These are phyloP conservation scores for Tiliacea citrago DNA, from an alignment of 2,888 invertebrate genomes.

Conservation along the genomic window DNA sequence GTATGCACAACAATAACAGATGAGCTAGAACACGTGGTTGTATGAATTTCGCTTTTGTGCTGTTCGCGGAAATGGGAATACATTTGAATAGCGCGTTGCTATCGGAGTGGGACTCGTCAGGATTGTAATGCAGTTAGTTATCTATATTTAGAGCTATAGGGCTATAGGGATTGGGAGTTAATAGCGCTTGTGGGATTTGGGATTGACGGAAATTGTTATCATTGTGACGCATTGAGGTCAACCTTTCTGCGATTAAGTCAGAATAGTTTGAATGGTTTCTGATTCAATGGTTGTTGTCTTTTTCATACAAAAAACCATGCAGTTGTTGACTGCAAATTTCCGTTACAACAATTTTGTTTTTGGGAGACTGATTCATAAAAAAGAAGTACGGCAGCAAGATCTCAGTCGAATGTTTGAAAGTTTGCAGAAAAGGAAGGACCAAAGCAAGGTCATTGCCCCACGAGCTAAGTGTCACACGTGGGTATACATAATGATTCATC, in stretches of 20 bases:
- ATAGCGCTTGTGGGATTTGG: constrained; percentile 2
- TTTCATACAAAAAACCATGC: background rate
- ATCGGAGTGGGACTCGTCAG: background rate
- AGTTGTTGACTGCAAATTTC: background rate
- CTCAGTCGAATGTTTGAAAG: background rate
- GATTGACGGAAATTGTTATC: constrained; percentile 1
- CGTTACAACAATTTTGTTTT: background rate
- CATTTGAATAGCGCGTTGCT: constrained; percentile 39
- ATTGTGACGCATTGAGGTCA: constrained; percentile 3
- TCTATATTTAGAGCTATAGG: constrained; percentile 22
- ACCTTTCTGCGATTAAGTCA: background rate
- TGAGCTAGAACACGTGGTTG: constrained; percentile 70
- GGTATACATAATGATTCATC: constrained; percentile 31
- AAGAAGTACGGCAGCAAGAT: background rate
- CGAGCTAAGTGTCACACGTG: constrained; percentile 27
- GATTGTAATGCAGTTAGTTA: constrained; percentile 26
- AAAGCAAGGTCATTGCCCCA: constrained; percentile 33
- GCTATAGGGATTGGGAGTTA: constrained; percentile 9
- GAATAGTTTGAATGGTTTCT: constrained; percentile 19
- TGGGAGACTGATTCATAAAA: background rate
- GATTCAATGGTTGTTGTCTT: constrained; percentile 1
- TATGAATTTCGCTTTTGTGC: constrained; percentile 58
- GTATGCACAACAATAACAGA: constrained; percentile 82
- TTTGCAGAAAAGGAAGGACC: constrained; percentile 6
- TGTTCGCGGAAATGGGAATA: constrained; percentile 62